Percentiles rank a stretch among this genome's conserved stretches.
phyloP scores from a whole-genome alignment of 2,113 vertebrate genomes.

The Bubo bubo region DNA sequence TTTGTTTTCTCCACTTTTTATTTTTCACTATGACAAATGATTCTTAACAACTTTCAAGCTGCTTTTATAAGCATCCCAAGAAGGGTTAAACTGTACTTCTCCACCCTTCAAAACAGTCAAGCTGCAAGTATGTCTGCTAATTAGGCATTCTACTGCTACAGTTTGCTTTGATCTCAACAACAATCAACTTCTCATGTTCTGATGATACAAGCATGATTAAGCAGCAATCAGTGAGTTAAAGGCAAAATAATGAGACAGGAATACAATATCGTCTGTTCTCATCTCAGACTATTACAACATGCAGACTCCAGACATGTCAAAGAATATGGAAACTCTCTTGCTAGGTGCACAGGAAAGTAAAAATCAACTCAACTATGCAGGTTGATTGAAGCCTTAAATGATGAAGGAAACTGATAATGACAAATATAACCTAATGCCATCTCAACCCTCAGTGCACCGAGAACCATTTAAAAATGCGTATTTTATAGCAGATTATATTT shows the following conservation, averaged over 20 bases:
- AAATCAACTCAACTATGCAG: slow-evolving; percentile 18
- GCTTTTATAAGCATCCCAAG: neutral
- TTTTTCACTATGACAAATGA: neutral
- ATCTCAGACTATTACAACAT: neutral
- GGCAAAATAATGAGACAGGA: slow-evolving; percentile 6
- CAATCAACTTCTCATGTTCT: neutral
- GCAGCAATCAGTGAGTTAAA: slow-evolving; percentile 43
- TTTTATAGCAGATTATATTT: slow-evolving; percentile 42
- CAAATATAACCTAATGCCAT: slow-evolving; percentile 14
- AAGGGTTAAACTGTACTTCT: neutral
- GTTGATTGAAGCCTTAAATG: slow-evolving; percentile 61
- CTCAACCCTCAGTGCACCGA: slow-evolving; percentile 3
- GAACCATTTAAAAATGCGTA: slow-evolving; percentile 35
- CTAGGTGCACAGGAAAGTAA: slow-evolving; percentile 26
- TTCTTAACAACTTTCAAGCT: neutral
- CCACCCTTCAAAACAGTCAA: neutral
- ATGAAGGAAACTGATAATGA: slow-evolving; percentile 58
- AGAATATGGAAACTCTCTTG: slow-evolving; percentile 58
- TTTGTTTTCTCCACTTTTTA: neutral
- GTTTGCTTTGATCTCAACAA: slow-evolving; percentile 49
- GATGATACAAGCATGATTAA: neutral
- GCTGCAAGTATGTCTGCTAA: slow-evolving; percentile 8
- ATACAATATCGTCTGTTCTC: neutral
- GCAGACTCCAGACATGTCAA: slow-evolving; percentile 26
- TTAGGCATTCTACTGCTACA: neutral